Base-by-base conservation (phyloP, 2,888 invertebrate genomes). In the Theristus sp. region DNA sequence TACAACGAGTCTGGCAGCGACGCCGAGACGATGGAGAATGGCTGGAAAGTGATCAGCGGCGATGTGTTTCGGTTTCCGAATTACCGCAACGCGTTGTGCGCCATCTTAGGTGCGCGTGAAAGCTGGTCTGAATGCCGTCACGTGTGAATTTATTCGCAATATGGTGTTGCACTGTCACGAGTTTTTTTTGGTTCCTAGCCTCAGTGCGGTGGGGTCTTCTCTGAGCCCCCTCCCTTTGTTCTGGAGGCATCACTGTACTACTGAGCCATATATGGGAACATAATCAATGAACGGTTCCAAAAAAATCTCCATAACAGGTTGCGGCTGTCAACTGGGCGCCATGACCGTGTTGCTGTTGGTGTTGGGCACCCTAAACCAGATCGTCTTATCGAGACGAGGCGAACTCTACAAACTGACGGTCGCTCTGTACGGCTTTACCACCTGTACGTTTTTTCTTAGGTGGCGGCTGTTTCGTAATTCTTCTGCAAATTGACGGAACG, bases 31-130 rank as follows among this genome's bases (percentile, higher is more conserved):
- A 52, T 63, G 28, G 77, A 77, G 60, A 78, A 78, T 65, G 79
- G 79, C 27, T 79, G 79, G 79, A 79, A 79, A 67, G 77, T 78
- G 31, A 76, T 79, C 54, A 75, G 77, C 61, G 76, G 77, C 1
- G 79, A 79, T 67, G 78, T 79, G 1, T 79, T 79, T 69, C 66
- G 79, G 54, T 75, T 75, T 65, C 79, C 79, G 1, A 67, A 67
- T 0, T 65, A 70, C 60, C 77, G 75, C 67, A 76, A 70, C 63
- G 68, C 79, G 24, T 78, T 79, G 67, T 77, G 77, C 68, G 76
- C 79, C 31, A 76, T 79, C 59, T 65, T 79, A 55, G 78, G 78
- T 78, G n/a, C n/a, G 66, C 63, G 66, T 60, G 24, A 1, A 1
- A 58, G 25, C 2, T 10, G 2, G 1, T 28, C 10, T 25, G 22